Conservation (phyloP, 2,113 vertebrate species). For the Chloroceryle aenea region DNA sequence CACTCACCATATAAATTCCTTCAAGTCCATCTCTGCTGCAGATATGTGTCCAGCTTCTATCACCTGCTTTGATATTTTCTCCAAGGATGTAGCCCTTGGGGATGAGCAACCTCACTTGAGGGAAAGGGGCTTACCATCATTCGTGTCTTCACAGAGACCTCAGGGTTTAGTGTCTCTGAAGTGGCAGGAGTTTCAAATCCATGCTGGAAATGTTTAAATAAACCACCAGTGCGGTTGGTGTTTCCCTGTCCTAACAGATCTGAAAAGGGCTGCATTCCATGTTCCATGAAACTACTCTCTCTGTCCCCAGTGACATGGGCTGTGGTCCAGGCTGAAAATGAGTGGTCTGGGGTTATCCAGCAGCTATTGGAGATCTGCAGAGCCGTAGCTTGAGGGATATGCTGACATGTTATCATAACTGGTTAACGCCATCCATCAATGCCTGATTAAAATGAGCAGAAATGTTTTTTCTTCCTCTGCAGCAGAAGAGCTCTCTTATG, state of each 20-base stretch:
- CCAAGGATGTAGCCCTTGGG: rapidly evolving
- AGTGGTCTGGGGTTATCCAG: neutral
- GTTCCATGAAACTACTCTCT: rapidly evolving
- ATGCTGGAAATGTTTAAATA: neutral
- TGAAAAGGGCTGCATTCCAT: rapidly evolving
- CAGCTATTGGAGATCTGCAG: neutral
- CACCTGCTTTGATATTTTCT: neutral
- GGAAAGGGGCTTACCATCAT: rapidly evolving
- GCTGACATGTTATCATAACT: neutral
- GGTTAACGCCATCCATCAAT: neutral
- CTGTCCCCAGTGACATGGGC: neutral
- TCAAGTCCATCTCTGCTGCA: neutral
- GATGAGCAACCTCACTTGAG: neutral
- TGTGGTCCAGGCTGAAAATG: neutral
- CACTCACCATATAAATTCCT: neutral
- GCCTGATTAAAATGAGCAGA: slow-evolving; percentile 31
- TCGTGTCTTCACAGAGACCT: rapidly evolving
- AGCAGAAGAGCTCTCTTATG: slow-evolving; percentile 27
- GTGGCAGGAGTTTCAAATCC: neutral
- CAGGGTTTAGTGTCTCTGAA: rapidly evolving
- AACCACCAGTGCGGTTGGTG: rapidly evolving
- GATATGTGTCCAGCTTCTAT: neutral
- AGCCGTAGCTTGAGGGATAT: rapidly evolving
- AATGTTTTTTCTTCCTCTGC: slow-evolving; percentile 13
- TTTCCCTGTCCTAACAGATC: neutral